These are phyloP conservation scores for Scomber japonicus DNA, from an alignment of 2,113 vertebrate species.

Conservation along the genomic window DNA sequence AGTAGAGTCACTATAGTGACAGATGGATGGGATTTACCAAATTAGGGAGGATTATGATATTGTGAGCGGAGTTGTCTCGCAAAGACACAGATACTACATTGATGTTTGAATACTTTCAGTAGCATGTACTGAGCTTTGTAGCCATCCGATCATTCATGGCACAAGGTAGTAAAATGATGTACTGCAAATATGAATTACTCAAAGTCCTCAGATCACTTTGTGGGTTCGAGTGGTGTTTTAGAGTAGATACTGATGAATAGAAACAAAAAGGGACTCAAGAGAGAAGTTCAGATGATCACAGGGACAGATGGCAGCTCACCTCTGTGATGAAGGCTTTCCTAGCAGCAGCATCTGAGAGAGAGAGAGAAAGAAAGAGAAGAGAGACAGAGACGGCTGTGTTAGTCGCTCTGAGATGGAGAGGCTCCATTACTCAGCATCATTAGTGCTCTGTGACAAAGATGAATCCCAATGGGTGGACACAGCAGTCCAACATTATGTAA, in stretches of 20 bases:
- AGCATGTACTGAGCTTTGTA: neutral
- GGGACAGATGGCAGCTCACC: conserved; percentile 60
- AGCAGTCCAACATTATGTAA: conserved; percentile 61
- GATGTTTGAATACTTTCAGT: conserved; percentile 5
- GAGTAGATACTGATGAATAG: neutral
- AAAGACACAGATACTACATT: neutral
- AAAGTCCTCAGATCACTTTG: neutral
- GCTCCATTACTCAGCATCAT: conserved; percentile 56
- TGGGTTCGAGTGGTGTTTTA: neutral
- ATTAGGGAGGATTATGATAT: conserved; percentile 46
- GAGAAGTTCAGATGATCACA: neutral
- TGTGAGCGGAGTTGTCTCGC: neutral
- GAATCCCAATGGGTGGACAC: conserved; percentile 44
- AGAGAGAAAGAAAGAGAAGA: conserved; percentile 35
- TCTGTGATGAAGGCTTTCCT: conserved; percentile 83
- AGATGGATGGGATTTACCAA: conserved; percentile 39
- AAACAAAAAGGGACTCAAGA: conserved; percentile 59
- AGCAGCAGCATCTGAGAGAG: conserved; percentile 71
- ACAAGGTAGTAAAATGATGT: neutral
- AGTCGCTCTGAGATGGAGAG: conserved; percentile 32
- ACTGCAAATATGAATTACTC: neutral
- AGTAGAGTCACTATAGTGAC: neutral
- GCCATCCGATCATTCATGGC: neutral
- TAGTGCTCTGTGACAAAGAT: conserved; percentile 52
- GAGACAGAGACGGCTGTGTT: conserved; percentile 29